These are phyloP conservation scores for Alcis repandata DNA, from an alignment of 2,888 invertebrate species.

Conservation along the genomic window DNA sequence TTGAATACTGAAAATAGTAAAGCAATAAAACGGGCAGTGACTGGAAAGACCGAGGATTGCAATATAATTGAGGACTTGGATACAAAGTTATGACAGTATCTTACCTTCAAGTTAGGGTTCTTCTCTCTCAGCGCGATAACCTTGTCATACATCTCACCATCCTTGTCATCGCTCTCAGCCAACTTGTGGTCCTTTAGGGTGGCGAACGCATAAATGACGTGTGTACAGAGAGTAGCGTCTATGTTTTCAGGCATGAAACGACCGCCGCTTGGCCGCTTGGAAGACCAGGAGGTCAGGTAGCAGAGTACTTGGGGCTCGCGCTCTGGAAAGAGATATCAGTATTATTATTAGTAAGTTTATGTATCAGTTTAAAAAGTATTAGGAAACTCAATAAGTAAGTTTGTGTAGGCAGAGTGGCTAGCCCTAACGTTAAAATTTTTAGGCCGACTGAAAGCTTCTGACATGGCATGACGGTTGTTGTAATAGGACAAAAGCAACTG, in stretches of 20 bases:
- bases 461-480: too few relatives aligned
- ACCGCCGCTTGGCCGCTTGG: constrained; percentile 95
- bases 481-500: too few relatives aligned
- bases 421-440: too few relatives aligned
- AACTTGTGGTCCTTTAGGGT: constrained; percentile 95
- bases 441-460: too few relatives aligned
- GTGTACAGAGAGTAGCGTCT: constrained; percentile 96
- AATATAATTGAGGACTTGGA: too few relatives aligned
- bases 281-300: constrained; percentile 98
- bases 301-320: constrained; percentile 96
- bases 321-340: constrained; percentile 86
- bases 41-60: too few relatives aligned
- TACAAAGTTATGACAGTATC: too few relatives aligned
- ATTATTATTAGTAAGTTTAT: not conserved
- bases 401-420: too few relatives aligned
- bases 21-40: too few relatives aligned
- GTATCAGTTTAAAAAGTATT: not conserved
- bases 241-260: constrained; percentile 96
- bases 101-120: constrained; percentile 94
- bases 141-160: constrained; percentile 94
- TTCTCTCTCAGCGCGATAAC: constrained; percentile 94
- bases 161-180: constrained; percentile 92
- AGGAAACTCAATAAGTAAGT: too few relatives aligned
- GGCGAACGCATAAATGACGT: constrained; percentile 98
- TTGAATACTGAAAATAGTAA: not conserved